Percentiles rank a stretch among this genome's conserved stretches.
These are phyloP conservation scores for Phengaris arion DNA, from an alignment of 2,888 invertebrate genomes.

Conservation along the genomic window DNA sequence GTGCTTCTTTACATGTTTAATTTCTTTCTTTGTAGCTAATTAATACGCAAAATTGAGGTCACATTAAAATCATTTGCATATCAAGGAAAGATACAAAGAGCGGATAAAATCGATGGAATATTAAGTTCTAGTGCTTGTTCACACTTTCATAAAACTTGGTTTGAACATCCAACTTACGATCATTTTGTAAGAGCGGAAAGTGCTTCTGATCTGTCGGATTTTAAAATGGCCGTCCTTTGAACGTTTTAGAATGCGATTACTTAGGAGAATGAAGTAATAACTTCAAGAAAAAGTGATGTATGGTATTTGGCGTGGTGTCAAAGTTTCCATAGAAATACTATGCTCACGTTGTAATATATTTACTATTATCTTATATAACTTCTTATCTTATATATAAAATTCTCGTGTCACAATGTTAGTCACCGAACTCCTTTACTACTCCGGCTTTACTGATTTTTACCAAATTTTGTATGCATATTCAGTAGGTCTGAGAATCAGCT, in stretches of 20 bases:
- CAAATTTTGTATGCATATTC: no score
- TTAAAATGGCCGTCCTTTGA: background rate
- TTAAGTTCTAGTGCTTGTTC: slow-evolving; percentile 15
- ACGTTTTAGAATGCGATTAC: background rate
- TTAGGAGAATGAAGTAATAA: background rate
- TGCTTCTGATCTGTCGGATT: background rate
- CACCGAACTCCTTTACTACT: no score
- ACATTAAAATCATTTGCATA: background rate
- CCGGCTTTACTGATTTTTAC: no score
- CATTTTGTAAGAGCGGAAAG: background rate
- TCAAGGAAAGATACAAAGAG: background rate
- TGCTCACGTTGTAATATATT: no score
- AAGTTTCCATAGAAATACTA: no score
- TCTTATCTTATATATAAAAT: no score
- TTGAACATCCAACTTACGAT: background rate
- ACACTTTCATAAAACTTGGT: slow-evolving; percentile 3
- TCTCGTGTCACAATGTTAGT: no score
- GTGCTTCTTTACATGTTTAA: no score
- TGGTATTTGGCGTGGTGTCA: no score
- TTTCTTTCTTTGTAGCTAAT: background rate
- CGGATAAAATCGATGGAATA: background rate
- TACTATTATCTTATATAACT: no score
- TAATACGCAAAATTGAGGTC: background rate
- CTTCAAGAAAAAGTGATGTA: no score
- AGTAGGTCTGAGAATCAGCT: no score